A percentile compares a stretch with the other conserved stretches of the same genome.
phyloP scores from a whole-genome alignment of 2,113 vertebrate genomes.

The Microtus ochrogaster region DNA sequence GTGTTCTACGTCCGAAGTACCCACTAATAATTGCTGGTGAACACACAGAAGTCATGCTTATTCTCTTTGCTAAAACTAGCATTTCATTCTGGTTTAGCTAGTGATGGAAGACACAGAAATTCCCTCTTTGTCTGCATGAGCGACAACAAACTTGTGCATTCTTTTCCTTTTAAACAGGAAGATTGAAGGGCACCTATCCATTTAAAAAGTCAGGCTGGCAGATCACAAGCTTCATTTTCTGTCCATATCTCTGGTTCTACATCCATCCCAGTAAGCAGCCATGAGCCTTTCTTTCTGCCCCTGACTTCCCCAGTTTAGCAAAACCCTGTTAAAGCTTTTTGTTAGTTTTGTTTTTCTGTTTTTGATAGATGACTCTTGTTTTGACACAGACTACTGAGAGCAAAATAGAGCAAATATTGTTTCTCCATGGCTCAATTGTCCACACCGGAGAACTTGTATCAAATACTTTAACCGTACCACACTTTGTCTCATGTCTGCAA shows the following conservation, averaged over 20 bases:
- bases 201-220: neutral
- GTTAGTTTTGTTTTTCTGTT: neutral
- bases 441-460: neutral
- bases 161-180: neutral
- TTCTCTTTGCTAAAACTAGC: neutral
- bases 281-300: neutral
- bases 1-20: neutral
- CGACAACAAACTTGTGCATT: neutral
- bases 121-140: neutral
- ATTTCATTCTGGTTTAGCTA: neutral
- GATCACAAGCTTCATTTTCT: neutral
- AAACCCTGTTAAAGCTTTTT: neutral
- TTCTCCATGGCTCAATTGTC: neutral
- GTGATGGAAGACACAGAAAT: neutral
- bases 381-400: neutral
- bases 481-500: neutral
- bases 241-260: neutral
- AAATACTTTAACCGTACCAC: neutral
- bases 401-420: neutral
- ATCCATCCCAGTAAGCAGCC: neutral
- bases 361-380: neutral
- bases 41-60: neutral
- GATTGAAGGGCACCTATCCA: neutral
- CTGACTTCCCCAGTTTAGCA: neutral
- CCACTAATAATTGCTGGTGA: neutral